Conservation (phyloP, 2,113 vertebrate species). For the Tretioscincus oriximinensis region DNA sequence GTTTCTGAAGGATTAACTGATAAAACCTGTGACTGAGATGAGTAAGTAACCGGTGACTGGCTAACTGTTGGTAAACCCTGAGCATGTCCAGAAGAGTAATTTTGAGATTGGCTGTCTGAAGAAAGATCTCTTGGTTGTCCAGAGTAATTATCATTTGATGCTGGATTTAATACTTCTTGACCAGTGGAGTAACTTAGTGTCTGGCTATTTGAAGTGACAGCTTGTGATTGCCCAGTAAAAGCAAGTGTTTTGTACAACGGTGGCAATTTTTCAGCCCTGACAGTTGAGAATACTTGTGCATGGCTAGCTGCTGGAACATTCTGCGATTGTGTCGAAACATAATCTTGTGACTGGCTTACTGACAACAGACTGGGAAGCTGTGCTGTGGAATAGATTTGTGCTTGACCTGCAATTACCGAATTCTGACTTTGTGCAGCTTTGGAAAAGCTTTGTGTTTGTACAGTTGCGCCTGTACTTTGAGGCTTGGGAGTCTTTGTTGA, state of each 20-base stretch:
- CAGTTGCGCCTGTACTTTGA: conserved; percentile 77
- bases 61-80: conserved; percentile 87
- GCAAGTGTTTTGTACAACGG: conserved; percentile 88
- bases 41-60: conserved; percentile 82
- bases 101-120: conserved; percentile 86
- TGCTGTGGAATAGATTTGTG: conserved; percentile 86
- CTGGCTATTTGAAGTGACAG: conserved; percentile 82
- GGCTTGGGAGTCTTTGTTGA: conserved; percentile 79
- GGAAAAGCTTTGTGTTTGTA: conserved; percentile 87
- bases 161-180: conserved; percentile 77
- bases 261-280: conserved; percentile 86
- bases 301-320: conserved; percentile 82
- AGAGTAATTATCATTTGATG: conserved; percentile 83
- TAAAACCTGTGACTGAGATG: conserved; percentile 88
- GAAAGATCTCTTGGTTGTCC: conserved; percentile 85
- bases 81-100: conserved; percentile 87
- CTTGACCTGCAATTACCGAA: conserved; percentile 90
- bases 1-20: conserved; percentile 86
- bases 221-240: conserved; percentile 86
- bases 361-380: conserved; percentile 89
- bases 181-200: conserved; percentile 85
- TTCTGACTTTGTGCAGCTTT: conserved; percentile 88
- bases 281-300: conserved; percentile 83
- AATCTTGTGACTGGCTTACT: conserved; percentile 86
- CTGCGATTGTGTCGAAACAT: conserved; percentile 80